phyloP scores from a whole-genome alignment of 2,113 vertebrate species.

The Sminthopsis crassicaudata region DNA sequence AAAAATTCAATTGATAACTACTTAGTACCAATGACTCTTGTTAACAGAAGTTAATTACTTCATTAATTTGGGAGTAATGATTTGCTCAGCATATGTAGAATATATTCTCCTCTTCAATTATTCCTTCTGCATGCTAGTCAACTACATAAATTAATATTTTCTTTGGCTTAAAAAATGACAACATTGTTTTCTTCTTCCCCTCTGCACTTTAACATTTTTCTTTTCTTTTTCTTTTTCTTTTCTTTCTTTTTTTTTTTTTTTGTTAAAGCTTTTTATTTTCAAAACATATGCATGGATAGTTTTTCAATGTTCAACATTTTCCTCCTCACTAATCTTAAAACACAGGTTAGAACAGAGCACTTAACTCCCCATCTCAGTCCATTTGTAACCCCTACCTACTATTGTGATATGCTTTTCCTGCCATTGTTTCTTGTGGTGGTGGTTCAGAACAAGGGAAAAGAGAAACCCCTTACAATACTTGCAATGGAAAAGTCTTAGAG shows the following conservation, averaged over 20 bases:
- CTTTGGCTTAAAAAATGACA: conserved; percentile 35
- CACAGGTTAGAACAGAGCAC: not conserved
- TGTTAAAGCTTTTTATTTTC: no score
- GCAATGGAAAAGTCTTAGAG: not conserved
- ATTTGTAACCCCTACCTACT: not conserved
- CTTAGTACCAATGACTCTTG: not conserved
- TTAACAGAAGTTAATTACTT: not conserved
- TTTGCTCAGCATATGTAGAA: not conserved
- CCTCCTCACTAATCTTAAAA: not conserved
- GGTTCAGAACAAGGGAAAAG: not conserved
- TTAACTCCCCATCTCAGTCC: not conserved
- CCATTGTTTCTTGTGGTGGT: not conserved
- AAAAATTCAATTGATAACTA: not conserved
- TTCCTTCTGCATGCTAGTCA: accelerated
- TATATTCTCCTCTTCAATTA: not conserved
- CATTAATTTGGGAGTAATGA: not conserved
- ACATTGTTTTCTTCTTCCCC: not conserved
- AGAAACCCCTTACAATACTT: not conserved
- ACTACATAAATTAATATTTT: conserved; percentile 6
- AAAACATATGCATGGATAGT: no score
- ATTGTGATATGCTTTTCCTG: not conserved
- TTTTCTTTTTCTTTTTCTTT: not conserved
- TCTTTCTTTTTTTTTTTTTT: no score
- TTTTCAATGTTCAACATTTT: not conserved
- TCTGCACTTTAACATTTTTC: conserved; percentile 6